These are phyloP conservation scores for Hyalella azteca DNA, from an alignment of 2,888 invertebrate species.

Conservation along the genomic window DNA sequence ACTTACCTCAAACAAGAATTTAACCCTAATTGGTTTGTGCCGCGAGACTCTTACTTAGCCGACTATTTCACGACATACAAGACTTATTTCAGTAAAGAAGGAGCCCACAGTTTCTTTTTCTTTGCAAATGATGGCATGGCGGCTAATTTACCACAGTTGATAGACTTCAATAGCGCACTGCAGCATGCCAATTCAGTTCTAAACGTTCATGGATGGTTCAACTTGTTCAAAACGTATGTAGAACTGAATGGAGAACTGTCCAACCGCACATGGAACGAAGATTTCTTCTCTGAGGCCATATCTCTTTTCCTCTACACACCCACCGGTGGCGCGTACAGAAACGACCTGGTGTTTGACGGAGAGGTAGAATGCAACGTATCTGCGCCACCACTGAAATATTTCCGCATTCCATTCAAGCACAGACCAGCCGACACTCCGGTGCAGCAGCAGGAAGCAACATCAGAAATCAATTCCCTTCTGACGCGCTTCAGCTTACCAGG, in stretches of 20 bases:
- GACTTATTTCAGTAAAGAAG: constrained; percentile 60
- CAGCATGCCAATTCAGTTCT: constrained; percentile 50
- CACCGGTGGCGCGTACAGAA: constrained; percentile 72
- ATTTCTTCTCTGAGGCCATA: constrained; percentile 42
- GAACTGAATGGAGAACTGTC: constrained; percentile 14
- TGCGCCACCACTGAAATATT: constrained; percentile 66
- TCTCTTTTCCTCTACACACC: constrained; percentile 49
- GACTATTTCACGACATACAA: constrained; percentile 60
- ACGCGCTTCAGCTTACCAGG: constrained; percentile 46
- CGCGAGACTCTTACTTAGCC: constrained; percentile 63
- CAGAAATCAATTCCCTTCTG: constrained; percentile 64
- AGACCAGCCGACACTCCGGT: constrained; percentile 71
- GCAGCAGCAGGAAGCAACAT: constrained; percentile 75
- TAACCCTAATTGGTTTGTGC: constrained; percentile 64
- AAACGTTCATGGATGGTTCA: constrained; percentile 53
- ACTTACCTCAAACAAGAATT: constrained; percentile 62
- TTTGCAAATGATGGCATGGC: constrained; percentile 61
- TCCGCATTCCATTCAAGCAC: constrained; percentile 61
- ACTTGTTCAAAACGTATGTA: constrained; percentile 42
- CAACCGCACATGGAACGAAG: constrained; percentile 40
- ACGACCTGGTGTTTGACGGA: constrained; percentile 71
- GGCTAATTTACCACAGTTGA: constrained; percentile 61
- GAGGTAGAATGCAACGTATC: constrained; percentile 70
- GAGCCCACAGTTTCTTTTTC: constrained; percentile 60
- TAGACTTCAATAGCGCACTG: constrained; percentile 60